Conservation (phyloP, 92 coral and sea anemone species). For the Virgularia gustaviana region DNA sequence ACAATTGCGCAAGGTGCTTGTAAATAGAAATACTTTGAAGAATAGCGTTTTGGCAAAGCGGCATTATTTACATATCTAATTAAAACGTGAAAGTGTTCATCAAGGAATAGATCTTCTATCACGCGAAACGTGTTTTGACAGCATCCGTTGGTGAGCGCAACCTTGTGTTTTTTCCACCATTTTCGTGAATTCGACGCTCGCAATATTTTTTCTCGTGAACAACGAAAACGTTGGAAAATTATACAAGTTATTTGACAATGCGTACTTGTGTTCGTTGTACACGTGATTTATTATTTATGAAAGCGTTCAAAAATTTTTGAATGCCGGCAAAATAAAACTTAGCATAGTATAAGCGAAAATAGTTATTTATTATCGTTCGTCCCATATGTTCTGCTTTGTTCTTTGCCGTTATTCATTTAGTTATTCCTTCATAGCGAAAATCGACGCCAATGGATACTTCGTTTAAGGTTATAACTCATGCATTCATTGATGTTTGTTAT, state of each 20-base stretch:
- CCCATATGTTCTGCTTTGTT: too few relatives aligned
- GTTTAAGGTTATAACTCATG: too few relatives aligned
- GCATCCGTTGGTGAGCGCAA: too few relatives aligned
- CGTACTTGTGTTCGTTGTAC: neutral
- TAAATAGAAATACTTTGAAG: constrained; percentile 34
- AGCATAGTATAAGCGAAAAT: too few relatives aligned
- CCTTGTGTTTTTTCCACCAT: too few relatives aligned
- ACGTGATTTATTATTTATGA: constrained; percentile 28
- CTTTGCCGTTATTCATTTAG: too few relatives aligned
- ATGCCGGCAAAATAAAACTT: too few relatives aligned
- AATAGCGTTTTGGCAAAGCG: constrained; percentile 31
- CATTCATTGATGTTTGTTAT: too few relatives aligned
- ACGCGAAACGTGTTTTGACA: constrained; percentile 21
- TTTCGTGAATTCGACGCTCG: too few relatives aligned
- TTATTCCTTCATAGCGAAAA: too few relatives aligned
- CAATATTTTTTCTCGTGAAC: neutral
- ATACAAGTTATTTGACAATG: neutral
- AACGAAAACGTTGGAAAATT: neutral
- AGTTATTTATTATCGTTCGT: too few relatives aligned
- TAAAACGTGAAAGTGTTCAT: constrained; percentile 25
- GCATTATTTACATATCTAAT: constrained; percentile 40
- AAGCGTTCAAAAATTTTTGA: neutral
- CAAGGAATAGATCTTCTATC: constrained; percentile 16
- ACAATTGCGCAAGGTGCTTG: constrained; percentile 37
- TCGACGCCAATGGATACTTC: too few relatives aligned